These are phyloP conservation scores for Bergia sp. DNA, from an alignment of 92 coral and sea anemone species.

Conservation along the genomic window DNA sequence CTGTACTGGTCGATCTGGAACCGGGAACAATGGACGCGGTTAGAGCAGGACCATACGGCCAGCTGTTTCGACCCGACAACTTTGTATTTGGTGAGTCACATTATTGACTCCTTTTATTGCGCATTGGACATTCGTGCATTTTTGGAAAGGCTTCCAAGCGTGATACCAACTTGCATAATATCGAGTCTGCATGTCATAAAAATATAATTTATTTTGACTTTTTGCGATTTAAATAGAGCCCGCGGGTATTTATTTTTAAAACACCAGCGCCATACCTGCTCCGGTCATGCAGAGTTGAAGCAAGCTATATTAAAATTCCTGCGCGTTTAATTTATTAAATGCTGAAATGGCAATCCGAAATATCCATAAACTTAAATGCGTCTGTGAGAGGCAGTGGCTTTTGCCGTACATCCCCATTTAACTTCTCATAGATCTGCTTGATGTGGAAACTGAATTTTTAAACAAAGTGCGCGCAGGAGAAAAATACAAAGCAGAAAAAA, in stretches of 20 bases:
- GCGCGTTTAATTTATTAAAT: neutral
- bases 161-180: neutral
- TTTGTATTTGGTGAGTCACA: conserved; percentile 79
- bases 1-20: conserved; percentile 85
- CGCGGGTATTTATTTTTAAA: neutral
- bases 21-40: conserved; percentile 96
- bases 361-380: no score
- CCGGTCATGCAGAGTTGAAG: neutral
- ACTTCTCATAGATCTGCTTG: neutral
- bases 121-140: no score
- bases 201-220: neutral
- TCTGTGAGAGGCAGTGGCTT: no score
- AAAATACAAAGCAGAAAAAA: neutral
- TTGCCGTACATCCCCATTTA: no score
- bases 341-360: neutral
- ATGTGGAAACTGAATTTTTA: no score
- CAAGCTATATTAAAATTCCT: neutral
- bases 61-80: conserved; percentile 90
- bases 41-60: conserved; percentile 86
- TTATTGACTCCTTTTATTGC: no score
- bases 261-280: neutral
- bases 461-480: neutral
- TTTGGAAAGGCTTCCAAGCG: neutral
- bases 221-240: neutral
- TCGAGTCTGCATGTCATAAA: neutral